Percentiles rank a stretch among this genome's conserved stretches.
Evolutionary conservation across 53 echinoderm and acorn worm species (phyloP).

Genomic region (Arbacia lixula): DNA sequence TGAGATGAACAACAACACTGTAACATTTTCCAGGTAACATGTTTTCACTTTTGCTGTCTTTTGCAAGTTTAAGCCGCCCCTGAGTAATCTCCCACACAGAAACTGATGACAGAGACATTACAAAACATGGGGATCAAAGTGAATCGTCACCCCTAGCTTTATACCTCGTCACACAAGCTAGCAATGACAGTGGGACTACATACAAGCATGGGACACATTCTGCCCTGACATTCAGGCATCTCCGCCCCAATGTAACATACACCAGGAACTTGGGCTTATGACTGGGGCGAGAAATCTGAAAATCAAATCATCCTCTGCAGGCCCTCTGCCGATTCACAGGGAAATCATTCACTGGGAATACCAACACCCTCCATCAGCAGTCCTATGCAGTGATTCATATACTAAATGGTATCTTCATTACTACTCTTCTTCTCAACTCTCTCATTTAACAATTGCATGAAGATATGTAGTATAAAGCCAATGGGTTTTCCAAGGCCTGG

Average conservation of each 20-base stretch:
- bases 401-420: too few species aligned
- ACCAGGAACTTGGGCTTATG: neutral
- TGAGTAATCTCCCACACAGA: too few species aligned
- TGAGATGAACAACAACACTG: too few species aligned
- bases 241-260: neutral
- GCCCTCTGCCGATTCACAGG: conserved; percentile 22
- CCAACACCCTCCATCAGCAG: conserved; percentile 14
- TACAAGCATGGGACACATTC: neutral
- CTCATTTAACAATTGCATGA: neutral
- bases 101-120: too few species aligned
- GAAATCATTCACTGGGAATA: conserved; percentile 31
- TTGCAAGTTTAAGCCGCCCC: too few species aligned
- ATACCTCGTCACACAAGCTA: too few species aligned
- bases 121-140: too few species aligned
- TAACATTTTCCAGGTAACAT: too few species aligned
- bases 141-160: too few species aligned
- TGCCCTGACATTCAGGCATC: neutral
- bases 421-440: neutral
- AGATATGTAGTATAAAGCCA: too few species aligned
- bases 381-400: conserved; percentile 2
- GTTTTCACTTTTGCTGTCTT: too few species aligned
- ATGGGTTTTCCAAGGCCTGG: too few species aligned
- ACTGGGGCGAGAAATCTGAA: conserved; percentile 4
- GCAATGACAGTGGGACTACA: neutral
- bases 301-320: conserved; percentile 19